Evolutionary conservation across 2,797 vertebrate genomes (phyloP), one percentile per base, ranked within the genome.

Genomic region (Myoxocephalus aenaeus): DNA sequence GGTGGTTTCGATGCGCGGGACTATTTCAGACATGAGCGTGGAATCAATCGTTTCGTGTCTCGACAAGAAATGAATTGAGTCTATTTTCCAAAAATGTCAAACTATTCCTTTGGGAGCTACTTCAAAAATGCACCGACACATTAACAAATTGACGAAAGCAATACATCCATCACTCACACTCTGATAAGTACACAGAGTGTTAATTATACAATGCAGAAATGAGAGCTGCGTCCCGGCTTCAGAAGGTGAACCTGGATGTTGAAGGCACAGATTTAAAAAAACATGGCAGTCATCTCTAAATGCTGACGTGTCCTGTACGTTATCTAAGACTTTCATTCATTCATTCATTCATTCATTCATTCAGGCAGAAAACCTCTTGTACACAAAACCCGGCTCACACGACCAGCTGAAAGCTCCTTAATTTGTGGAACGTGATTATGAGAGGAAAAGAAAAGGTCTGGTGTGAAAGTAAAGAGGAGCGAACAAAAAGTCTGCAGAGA

Each of bases 401-500:
- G 22, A n/a, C 34, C 25, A 8, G 17, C 50, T 46, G 25, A 70
- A 65, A 82, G 56, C 71, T n/a, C 40, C 75, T 65, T 51, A 59
- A 88, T 81, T 14, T 75, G 64, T 50, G 46, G 29, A 64, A 70
- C 65, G 65, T 53, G 76, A 86, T 67, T 81, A 86, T 67, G 73
- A 69, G 75, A 75, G 64, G 44, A 12, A 50, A 44, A 54, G 56
- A 76, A 51, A 38, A 75, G 51, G 70, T 75, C 54, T 65, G 68
- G 79, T 38, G 80, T 86, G 58, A 75, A 79, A 83, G 77, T 56
- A 57, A 18, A 32, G 25, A 32, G 53, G 32, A 63, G 36, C 38
- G 66, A 76, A 86, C 65, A 86, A 83, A 83, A 89, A 77, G 73
- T 69, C 66, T 5, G 40, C 27, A 27, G 32, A 67, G 78, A 59